Conservation (phyloP, 1,140 invertebrate genomes). For the Agrilus planipennis region DNA sequence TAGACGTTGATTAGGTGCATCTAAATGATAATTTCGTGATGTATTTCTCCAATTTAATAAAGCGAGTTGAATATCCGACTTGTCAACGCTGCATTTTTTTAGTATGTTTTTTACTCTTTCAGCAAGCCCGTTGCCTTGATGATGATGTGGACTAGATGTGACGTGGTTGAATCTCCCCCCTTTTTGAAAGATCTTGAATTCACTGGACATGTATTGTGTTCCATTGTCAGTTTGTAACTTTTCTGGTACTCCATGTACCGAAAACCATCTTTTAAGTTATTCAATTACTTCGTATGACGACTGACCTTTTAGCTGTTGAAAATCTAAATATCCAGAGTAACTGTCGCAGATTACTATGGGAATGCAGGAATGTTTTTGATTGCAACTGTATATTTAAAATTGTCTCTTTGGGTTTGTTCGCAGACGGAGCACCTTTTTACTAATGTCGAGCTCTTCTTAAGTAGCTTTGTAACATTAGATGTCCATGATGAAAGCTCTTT, state of each 20-base stretch:
- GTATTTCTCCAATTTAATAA: slow-evolving; percentile 1
- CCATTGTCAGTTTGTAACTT: not conserved
- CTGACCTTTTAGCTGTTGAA: too few species aligned
- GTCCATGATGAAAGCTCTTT: too few species aligned
- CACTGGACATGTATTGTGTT: not conserved
- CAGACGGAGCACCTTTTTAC: slow-evolving; percentile 3
- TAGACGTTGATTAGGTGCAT: not conserved
- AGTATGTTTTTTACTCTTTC: slow-evolving; percentile 3
- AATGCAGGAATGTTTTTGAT: not conserved
- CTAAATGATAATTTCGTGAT: not conserved
- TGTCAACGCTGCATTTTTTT: slow-evolving; percentile 3
- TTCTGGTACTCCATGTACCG: slow-evolving; percentile 3
- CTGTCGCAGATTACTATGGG: slow-evolving; percentile 3
- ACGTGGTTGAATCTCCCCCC: not conserved
- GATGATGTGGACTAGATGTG: not conserved
- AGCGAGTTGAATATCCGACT: slow-evolving; percentile 2
- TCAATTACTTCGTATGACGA: slow-evolving; percentile 5
- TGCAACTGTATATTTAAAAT: slow-evolving; percentile 1
- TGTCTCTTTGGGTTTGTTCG: slow-evolving; percentile 1
- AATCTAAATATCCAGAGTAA: slow-evolving; percentile 3
- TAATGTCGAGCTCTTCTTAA: too few species aligned
- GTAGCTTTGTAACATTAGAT: too few species aligned
- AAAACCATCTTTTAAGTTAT: slow-evolving; percentile 2
- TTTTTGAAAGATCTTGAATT: not conserved
- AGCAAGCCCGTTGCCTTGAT: slow-evolving; percentile 2